These are phyloP conservation scores for Platerodrilus igneus DNA, from an alignment of 2,888 invertebrate species.

Conservation along the genomic window DNA sequence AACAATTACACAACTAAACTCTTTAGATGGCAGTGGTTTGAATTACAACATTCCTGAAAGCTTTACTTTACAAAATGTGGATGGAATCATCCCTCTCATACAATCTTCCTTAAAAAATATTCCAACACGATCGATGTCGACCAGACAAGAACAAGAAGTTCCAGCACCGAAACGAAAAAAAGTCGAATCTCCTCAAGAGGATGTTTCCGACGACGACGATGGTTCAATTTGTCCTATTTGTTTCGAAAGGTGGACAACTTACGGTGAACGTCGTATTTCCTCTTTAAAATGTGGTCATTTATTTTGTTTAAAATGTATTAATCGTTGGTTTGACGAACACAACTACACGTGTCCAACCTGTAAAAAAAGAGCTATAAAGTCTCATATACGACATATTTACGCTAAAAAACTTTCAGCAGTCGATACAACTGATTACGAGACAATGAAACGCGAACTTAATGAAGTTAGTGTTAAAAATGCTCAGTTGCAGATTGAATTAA, in stretches of 20 bases:
- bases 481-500: slow-evolving; percentile 59
- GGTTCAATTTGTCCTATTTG: slow-evolving; percentile 82
- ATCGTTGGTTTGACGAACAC: slow-evolving; percentile 62
- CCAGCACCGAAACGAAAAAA: no score
- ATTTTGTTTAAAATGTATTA: slow-evolving; percentile 79
- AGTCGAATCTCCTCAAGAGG: slow-evolving; percentile 9
- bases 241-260: slow-evolving; percentile 80
- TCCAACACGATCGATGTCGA: no score
- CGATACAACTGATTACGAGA: slow-evolving; percentile 73
- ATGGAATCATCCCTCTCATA: no score
- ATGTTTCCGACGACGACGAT: slow-evolving; percentile 54
- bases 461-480: slow-evolving; percentile 55
- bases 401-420: slow-evolving; percentile 69
- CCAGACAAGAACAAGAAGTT: no score
- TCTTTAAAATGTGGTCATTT: slow-evolving; percentile 89
- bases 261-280: slow-evolving; percentile 81
- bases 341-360: slow-evolving; percentile 83
- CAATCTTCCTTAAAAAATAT: no score
- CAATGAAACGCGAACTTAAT: slow-evolving; percentile 59
- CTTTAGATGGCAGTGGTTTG: no score
- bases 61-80: no score
- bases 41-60: no score
- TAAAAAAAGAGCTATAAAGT: slow-evolving; percentile 55
- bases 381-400: slow-evolving; percentile 58
- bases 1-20: no score